Evolutionary conservation across 2,888 invertebrate genomes (phyloP).

Genomic region (Cyclophora albipunctata): DNA sequence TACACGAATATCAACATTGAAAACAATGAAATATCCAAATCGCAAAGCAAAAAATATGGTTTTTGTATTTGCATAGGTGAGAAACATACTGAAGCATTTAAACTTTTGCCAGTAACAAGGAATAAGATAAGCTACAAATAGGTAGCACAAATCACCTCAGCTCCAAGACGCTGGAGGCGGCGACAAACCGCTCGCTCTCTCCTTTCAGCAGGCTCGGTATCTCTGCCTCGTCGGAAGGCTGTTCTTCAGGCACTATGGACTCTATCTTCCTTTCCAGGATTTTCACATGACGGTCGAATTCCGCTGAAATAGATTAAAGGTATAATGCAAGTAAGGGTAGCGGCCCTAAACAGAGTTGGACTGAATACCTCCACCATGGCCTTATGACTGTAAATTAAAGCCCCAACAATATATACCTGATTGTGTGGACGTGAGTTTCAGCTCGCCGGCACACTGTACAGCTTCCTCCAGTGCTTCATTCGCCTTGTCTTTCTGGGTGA

Average conservation of each 20-base stretch:
- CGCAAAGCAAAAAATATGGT: too few species aligned
- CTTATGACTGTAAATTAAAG: too few species aligned
- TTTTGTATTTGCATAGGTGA: too few species aligned
- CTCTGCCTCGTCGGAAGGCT: slow-evolving; percentile 19
- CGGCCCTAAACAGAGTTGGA: too few species aligned
- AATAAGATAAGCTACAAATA: too few species aligned
- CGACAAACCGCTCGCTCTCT: slow-evolving; percentile 64
- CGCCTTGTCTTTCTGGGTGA: slow-evolving; percentile 57
- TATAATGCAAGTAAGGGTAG: too few species aligned
- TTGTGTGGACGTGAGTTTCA: slow-evolving; percentile 29
- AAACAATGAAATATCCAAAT: too few species aligned
- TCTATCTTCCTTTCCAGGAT: slow-evolving; percentile 43
- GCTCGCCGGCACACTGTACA: slow-evolving; percentile 24
- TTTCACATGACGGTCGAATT: slow-evolving; percentile 46
- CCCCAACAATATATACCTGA: slow-evolving; percentile 19
- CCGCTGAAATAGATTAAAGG: slow-evolving; percentile 31
- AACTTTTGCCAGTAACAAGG: too few species aligned
- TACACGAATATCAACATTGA: too few species aligned
- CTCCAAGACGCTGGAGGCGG: slow-evolving; percentile 72
- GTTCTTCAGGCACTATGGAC: slow-evolving; percentile 13
- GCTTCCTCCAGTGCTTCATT: slow-evolving; percentile 36
- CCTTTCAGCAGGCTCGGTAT: slow-evolving; percentile 61
- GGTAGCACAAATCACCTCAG: slow-evolving; percentile 36
- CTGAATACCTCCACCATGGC: too few species aligned
- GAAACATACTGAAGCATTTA: too few species aligned